phyloP scores from a whole-genome alignment of 2,797 vertebrate species.

The Margarornis squamiger region DNA sequence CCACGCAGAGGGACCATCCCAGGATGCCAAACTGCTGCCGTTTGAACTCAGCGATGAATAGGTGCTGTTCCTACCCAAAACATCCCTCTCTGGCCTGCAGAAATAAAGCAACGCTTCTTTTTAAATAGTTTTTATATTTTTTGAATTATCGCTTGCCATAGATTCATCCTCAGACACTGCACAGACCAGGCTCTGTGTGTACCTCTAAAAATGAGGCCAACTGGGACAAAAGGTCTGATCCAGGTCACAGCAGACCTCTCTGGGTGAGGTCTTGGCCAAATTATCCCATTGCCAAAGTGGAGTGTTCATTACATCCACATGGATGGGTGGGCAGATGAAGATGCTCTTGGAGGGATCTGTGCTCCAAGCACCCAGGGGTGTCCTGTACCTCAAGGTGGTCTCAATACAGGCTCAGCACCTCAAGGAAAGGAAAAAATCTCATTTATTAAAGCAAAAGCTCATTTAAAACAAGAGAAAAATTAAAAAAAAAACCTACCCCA shows the following conservation, averaged over 20 bases:
- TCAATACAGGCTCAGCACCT: background rate
- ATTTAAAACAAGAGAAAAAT: background rate
- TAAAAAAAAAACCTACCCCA: background rate
- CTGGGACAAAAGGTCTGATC: background rate
- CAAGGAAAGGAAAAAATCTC: background rate
- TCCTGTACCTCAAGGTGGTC: background rate
- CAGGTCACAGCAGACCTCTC: background rate
- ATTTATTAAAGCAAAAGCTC: background rate
- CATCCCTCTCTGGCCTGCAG: background rate
- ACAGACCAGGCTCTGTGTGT: fast-evolving
- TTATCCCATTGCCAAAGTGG: background rate
- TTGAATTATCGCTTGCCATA: background rate
- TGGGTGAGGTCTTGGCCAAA: background rate
- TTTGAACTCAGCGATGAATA: background rate
- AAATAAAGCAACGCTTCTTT: background rate
- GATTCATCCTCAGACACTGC: background rate
- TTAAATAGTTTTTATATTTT: background rate
- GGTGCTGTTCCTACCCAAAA: background rate
- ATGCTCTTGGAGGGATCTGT: background rate
- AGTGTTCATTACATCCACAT: fast-evolving
- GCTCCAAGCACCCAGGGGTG: background rate
- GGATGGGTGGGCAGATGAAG: background rate
- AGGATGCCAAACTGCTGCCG: background rate
- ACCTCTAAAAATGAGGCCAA: background rate
- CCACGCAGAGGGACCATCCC: background rate